Evolutionary conservation across 2,113 vertebrate species (phyloP), one percentile per base, ranked within the genome.

Genomic region (Coptodon rendalli): DNA sequence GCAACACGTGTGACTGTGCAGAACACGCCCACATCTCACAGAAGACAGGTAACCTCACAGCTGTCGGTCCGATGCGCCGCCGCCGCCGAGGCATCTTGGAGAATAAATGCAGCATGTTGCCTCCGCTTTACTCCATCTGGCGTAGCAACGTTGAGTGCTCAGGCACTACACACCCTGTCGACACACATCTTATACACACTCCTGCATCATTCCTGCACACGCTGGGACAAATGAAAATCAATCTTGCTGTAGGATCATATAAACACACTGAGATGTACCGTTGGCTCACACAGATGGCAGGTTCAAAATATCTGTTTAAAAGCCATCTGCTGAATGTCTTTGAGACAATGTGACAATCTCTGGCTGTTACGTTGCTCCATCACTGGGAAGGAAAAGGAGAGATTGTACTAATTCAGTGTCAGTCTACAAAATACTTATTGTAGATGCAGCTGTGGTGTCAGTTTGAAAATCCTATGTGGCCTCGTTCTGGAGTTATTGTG

Each of bases 401-500:
- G 22, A 4, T 56, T 56, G 22, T 13, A 56, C 53, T 22, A 3
- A 24, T 24, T 0, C 53, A 24, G 11, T 56, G 24, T 56, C 0
- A 3, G 11, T 24, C 53, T 54, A 54, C 53, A 56, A 24, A 56
- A 56, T 57, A 27, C 24, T 57, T 27, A 7, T 5, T 27, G 54
- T 27, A 56, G 54, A 24, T 38, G 11, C 54, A 56, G 12, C 54
- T 59, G 3, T 59, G 3, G 27, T 59, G 24, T 57, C 24, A 14
- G 3, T 27, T 0, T 61, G 57, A 61, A 61, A 34, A 34, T 9
- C 16, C 29, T 10, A 9, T 19, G 5, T 31, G 7, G 27, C 38
- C 38, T 40, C 38, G 38, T 17, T 17, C 27, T 61, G 57, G 57
- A 61, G 27, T 61, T 0, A 2, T 0, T 0, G 57, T 59, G 27